Percentiles rank a stretch among this genome's conserved stretches.
Evolutionary conservation across 1,140 invertebrate genomes (phyloP).

Genomic region (Conus betulinus): DNA sequence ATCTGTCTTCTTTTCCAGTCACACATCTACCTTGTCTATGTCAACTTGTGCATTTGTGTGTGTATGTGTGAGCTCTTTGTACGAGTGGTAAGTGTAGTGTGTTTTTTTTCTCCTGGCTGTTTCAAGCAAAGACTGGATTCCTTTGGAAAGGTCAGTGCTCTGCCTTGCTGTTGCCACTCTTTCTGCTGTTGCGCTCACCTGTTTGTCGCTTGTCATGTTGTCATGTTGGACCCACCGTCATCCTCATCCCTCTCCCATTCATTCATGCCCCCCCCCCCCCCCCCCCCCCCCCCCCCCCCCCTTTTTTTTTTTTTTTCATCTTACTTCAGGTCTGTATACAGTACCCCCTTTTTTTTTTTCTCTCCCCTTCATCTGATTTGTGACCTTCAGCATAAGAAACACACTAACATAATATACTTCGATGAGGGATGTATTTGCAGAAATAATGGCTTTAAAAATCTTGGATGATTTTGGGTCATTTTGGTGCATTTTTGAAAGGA

Average conservation of each 20-base stretch:
- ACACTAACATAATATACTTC: neutral
- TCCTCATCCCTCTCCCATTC: neutral
- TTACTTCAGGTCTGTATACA: no score
- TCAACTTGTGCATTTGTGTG: neutral
- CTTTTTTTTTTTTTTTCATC: neutral
- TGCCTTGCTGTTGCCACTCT: neutral
- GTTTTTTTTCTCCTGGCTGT: constrained; percentile 4
- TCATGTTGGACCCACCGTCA: neutral
- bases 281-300: neutral
- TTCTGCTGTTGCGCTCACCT: neutral
- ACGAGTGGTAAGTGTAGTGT: neutral
- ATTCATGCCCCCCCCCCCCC: neutral
- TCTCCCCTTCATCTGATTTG: neutral
- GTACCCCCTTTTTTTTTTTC: neutral
- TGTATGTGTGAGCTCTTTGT: neutral
- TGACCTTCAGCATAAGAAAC: neutral
- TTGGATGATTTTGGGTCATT: neutral
- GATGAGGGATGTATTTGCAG: neutral
- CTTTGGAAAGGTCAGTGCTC: constrained; percentile 48
- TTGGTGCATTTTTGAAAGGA: neutral
- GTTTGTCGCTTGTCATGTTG: neutral
- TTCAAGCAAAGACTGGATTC: constrained; percentile 47
- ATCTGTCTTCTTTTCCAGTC: neutral
- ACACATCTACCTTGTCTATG: neutral
- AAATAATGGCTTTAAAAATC: neutral